Conservation (phyloP, 2,888 invertebrate genomes). For the Sialis lutaria region DNA sequence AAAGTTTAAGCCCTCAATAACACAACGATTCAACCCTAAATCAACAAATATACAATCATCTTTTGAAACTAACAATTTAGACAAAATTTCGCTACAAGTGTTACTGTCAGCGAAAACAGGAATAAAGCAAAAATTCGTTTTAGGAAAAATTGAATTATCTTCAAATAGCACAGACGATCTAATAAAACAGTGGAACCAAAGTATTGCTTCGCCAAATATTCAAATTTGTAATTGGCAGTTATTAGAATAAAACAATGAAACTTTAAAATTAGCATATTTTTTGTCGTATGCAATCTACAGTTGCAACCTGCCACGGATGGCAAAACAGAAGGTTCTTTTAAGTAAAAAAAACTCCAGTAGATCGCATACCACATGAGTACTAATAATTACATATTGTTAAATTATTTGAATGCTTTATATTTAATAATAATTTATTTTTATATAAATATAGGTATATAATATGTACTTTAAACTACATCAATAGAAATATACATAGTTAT, state of each 20-base stretch:
- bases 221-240: constrained; percentile 3
- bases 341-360: too few relatives aligned
- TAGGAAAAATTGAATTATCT: constrained; percentile 48
- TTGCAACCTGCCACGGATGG: too few relatives aligned
- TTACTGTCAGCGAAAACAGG: constrained; percentile 47
- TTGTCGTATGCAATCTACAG: too few relatives aligned
- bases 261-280: too few relatives aligned
- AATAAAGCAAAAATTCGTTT: constrained; percentile 46
- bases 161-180: constrained; percentile 31
- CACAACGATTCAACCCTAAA: constrained; percentile 55
- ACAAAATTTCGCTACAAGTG: constrained; percentile 44
- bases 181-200: constrained; percentile 4
- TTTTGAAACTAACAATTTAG: constrained; percentile 41
- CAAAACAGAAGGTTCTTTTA: too few relatives aligned
- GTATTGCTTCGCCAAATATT: background rate
- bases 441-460: too few relatives aligned
- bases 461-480: too few relatives aligned
- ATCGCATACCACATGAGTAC: too few relatives aligned
- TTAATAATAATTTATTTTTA: too few relatives aligned
- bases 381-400: too few relatives aligned
- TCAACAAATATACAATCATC: constrained; percentile 42
- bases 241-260: constrained; percentile 1
- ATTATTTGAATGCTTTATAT: too few relatives aligned
- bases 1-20: constrained; percentile 53
- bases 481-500: too few relatives aligned